Conservation (phyloP, 2,113 vertebrate genomes). For the Odontophorus gujanensis region DNA sequence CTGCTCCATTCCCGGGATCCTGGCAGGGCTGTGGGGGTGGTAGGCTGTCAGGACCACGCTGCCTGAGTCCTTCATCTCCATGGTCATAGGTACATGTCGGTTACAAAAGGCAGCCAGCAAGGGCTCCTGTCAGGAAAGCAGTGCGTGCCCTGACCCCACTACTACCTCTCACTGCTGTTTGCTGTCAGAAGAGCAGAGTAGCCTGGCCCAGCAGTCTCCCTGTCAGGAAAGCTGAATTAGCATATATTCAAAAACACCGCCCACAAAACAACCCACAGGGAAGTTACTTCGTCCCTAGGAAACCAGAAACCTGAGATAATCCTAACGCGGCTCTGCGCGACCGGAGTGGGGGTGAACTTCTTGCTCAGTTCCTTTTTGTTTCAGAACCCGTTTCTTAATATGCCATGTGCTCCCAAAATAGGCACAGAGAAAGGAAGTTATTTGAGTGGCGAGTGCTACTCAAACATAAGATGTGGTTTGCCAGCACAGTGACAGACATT, state of each 20-base stretch:
- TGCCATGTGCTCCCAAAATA: background rate
- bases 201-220: constrained; percentile 35
- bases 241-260: constrained; percentile 72
- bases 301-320: constrained; percentile 57
- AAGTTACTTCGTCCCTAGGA: constrained; percentile 56
- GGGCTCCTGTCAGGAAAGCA: background rate
- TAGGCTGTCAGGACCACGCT: constrained; percentile 90
- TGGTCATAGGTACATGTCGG: constrained; percentile 73
- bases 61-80: constrained; percentile 87
- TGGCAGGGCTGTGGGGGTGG: constrained; percentile 83
- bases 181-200: constrained; percentile 48
- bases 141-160: background rate
- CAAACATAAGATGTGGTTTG: background rate
- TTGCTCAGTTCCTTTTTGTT: background rate
- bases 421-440: background rate
- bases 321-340: background rate
- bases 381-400: background rate
- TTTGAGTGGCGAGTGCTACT: background rate
- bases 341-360: background rate
- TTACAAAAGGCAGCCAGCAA: background rate
- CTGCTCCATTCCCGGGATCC: constrained; percentile 74
- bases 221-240: constrained; percentile 59
- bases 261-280: constrained; percentile 41
- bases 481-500: background rate
- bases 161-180: background rate